Conservation (phyloP, 2,797 vertebrate species). For the Acrossocheilus fasciatus region DNA sequence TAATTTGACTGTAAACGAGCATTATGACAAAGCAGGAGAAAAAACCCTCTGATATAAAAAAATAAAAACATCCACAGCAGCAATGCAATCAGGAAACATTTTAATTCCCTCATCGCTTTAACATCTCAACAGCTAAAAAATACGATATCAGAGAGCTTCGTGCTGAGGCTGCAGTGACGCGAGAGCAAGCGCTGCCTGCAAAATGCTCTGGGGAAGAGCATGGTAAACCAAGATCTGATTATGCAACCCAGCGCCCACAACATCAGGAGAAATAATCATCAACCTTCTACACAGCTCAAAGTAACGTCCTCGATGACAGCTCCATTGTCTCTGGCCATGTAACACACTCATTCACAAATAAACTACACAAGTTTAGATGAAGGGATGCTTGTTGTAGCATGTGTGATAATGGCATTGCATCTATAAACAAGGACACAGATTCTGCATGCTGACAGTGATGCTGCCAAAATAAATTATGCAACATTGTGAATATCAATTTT, state of each 20-base stretch:
- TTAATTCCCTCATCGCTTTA: neutral
- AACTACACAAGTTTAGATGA: constrained; percentile 26
- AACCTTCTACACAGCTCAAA: constrained; percentile 25
- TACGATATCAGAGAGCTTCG: constrained; percentile 11
- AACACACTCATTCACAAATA: constrained; percentile 45
- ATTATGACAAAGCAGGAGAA: neutral
- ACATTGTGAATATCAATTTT: neutral
- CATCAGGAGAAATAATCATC: constrained; percentile 48
- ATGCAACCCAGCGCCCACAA: constrained; percentile 39
- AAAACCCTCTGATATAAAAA: neutral
- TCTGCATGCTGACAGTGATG: neutral
- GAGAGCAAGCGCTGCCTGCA: constrained; percentile 13
- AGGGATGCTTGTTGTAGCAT: neutral
- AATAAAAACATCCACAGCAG: neutral
- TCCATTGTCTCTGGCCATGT: constrained; percentile 6
- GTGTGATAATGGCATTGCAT: neutral
- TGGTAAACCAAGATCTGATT: constrained; percentile 42
- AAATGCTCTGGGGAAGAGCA: constrained; percentile 45
- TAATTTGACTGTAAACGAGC: neutral
- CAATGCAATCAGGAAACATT: constrained; percentile 2
- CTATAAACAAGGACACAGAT: neutral
- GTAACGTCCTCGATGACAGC: constrained; percentile 20
- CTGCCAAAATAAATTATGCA: neutral
- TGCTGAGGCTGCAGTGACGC: constrained; percentile 38
- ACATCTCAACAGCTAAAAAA: constrained; percentile 19